Conservation (phyloP, 2,888 invertebrate species). For the Melinaea marsaeus region DNA sequence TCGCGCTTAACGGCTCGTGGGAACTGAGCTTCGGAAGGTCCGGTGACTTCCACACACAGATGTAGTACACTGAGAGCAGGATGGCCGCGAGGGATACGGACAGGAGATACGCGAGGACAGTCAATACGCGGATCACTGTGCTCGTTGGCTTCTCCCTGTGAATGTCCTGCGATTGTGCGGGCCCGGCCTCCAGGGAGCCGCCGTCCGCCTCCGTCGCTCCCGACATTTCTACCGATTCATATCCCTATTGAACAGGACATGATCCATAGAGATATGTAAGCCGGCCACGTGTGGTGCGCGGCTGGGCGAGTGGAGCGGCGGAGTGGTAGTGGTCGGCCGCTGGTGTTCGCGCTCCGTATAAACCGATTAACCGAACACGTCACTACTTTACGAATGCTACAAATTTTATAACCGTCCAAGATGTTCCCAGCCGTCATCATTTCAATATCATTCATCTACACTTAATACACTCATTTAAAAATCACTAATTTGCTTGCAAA, state of each 20-base stretch:
- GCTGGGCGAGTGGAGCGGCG: conserved; percentile 45
- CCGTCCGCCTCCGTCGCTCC: conserved; percentile 57
- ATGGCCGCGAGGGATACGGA: conserved; percentile 93
- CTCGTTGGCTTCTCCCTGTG: conserved; percentile 65
- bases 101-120: conserved; percentile 88
- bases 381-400: conserved; percentile 58
- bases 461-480: conserved; percentile 36
- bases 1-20: conserved; percentile 40
- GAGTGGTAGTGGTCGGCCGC: conserved; percentile 30
- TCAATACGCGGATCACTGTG: conserved; percentile 80
- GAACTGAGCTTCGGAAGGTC: conserved; percentile 63
- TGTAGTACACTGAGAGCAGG: conserved; percentile 87
- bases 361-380: conserved; percentile 65
- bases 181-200: conserved; percentile 54
- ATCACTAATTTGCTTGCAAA: neutral
- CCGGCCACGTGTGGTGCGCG: conserved; percentile 54
- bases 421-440: conserved; percentile 37
- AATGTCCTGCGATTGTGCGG: conserved; percentile 52
- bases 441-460: conserved; percentile 42
- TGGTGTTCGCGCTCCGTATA: conserved; percentile 44
- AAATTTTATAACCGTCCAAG: conserved; percentile 47
- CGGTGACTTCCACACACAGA: conserved; percentile 87
- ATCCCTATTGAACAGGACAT: conserved; percentile 11
- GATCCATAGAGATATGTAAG: conserved; percentile 28
- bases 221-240: conserved; percentile 50